Base-by-base conservation (phyloP, 64 coral and sea anemone species). In the Orbicella faveolata region DNA sequence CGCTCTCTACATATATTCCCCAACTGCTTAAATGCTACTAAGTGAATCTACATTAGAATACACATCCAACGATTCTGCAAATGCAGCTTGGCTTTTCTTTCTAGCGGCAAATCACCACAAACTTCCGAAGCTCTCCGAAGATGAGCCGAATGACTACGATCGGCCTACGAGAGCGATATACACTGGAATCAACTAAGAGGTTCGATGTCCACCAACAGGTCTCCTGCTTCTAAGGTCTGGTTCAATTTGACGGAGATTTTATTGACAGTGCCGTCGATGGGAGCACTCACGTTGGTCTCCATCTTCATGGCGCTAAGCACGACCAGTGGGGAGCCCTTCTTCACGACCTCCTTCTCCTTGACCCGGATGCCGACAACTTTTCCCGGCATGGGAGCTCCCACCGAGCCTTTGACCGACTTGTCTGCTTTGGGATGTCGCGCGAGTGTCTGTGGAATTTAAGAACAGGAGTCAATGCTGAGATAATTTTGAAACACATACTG, bases 301-400 rank as follows among this genome's bases (percentile, higher is more conserved):
- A 98, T 98, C 65, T 98, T 98, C 96, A 98, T 98, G 79, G 96
- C 96, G 78, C 96, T 98, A 1, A 98, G 91, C 18, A 98, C 96
- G 15, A 99, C 92, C 61, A 99, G 75, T 7, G 97, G 97, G 20
- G 70, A 44, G 35, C 97, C 97, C 66, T 99, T 95, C 89, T 93
- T 87, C 19, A 99, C 97, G 19, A 92, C 86, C 41, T 99, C 94
- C 6, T 93, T 93, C 86, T 99, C 97, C 34, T 99, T 99, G 4
- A 96, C 97, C 0, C 97, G 91, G 19, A 99, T 64, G 36, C 91
- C 94, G 0, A 99, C 97, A 2, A 99, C 97, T 52, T 99, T 95
- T 5, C 97, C 97, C 0, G 97, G 97, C 97, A 99, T 99, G 20
- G 97, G 97, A 36, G 97, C 97, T 54, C 97, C 97, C 6, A 99